Base-by-base conservation (phyloP, 2,113 vertebrate species). In the Pardalotus punctatus region DNA sequence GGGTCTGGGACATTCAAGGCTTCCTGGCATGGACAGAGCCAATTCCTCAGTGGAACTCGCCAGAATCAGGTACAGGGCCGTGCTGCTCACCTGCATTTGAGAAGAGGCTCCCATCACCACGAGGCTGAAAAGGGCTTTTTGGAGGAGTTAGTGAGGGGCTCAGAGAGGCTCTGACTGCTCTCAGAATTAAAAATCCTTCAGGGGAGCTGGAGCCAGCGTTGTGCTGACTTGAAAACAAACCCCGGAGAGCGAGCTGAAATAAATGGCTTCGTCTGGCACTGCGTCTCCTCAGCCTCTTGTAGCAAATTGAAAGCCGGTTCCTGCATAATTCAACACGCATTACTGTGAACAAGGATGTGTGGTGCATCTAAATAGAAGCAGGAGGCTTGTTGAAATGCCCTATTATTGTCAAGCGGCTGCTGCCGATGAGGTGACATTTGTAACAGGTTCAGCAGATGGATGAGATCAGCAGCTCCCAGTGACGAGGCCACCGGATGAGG, bases 261-360 rank as follows among this genome's bases (percentile, higher is more conserved):
- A 95, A 97, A 96, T 94, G 95, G 94, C 95, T 94, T 94, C 81
- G 71, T 96, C 96, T 97, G 95, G 95, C 93, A 33, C 79, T 9
- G 53, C 13, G 6, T 50, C 94, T 96, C 95, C 82, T 87, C 94
- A 74, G 94, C 83, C 95, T 94, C 94, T 90, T 8, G 67, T 11
- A 96, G 94, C 90, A 95, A 93, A 96, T 94, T 93, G 97, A 94
- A 97, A 91, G 92, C 89, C 61, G 79, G 69, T 96, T 95, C 83
- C 88, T 96, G 96, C 95, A 97, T 96, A 96, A 97, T 97, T 97
- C 96, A 97, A 31, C 91, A 62, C 6, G 57, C 84, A 61, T 94
- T 88, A 42, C 90, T n/a, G 73, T 21, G 95, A 93, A 71, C 92
- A 35, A 14, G 90, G 88, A 94, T 95, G 96, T 81, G 84, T 67